phyloP scores from a whole-genome alignment of 2,113 vertebrate species.

The Takifugu flavidus region DNA sequence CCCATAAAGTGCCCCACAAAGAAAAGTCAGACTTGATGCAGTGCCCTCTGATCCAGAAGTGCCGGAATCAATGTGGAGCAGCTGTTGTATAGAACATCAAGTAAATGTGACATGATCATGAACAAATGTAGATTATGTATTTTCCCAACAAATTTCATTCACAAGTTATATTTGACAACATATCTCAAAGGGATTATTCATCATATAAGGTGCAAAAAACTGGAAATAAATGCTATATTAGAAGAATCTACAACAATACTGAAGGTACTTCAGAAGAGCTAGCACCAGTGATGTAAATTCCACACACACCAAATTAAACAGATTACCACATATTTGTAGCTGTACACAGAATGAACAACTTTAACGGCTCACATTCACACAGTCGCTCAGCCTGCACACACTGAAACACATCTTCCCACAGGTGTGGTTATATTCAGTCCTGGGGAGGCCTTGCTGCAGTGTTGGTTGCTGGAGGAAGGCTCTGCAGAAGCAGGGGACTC shows the following conservation, averaged over 20 bases:
- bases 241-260: not conserved
- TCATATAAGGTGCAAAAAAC: slow-evolving; percentile 14
- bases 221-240: slow-evolving; percentile 18
- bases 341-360: too few species aligned
- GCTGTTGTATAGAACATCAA: too few species aligned
- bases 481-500: slow-evolving; percentile 68
- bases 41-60: too few species aligned
- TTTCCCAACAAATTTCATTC: not conserved
- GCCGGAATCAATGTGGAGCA: too few species aligned
- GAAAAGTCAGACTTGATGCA: too few species aligned
- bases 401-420: not conserved
- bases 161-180: not conserved
- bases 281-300: slow-evolving; percentile 42
- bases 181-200: not conserved
- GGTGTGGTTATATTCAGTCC: slow-evolving; percentile 48
- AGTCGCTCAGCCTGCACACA: slow-evolving; percentile 1
- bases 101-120: too few species aligned
- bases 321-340: too few species aligned
- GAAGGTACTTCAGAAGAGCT: slow-evolving; percentile 13
- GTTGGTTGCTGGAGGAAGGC: slow-evolving; percentile 50
- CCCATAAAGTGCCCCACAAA: too few species aligned
- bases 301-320: not conserved
- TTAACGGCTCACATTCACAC: slow-evolving; percentile 2
- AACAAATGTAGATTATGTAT: too few species aligned
- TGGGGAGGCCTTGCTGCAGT: slow-evolving; percentile 55